A percentile compares a stretch with the other conserved stretches of the same genome.
phyloP scores from a whole-genome alignment of 2,797 vertebrate species.

The Oceanodroma leucorhoa region DNA sequence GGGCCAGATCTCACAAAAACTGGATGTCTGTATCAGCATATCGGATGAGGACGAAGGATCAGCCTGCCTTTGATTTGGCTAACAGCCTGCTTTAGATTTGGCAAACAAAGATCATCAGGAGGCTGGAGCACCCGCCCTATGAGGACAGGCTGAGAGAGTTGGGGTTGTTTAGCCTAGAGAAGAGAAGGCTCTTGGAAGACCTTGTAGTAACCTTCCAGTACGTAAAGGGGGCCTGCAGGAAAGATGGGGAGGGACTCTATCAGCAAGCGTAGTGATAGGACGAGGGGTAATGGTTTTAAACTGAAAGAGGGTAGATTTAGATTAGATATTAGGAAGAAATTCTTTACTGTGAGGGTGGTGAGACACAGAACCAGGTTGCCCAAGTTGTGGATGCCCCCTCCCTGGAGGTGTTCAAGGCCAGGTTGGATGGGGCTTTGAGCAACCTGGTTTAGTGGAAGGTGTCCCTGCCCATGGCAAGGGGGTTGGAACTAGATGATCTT shows the following conservation, averaged over 20 bases:
- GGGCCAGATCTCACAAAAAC: not conserved
- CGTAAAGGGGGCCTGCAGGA: fast-evolving
- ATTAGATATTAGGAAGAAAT: fast-evolving
- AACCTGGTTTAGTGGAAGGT: fast-evolving
- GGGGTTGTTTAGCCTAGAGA: not conserved
- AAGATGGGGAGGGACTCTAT: not conserved
- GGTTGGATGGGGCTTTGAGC: not conserved
- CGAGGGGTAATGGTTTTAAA: fast-evolving
- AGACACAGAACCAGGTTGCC: fast-evolving
- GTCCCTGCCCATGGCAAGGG: fast-evolving
- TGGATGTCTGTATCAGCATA: not conserved
- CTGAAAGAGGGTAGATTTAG: fast-evolving
- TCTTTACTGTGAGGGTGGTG: fast-evolving
- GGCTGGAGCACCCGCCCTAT: fast-evolving
- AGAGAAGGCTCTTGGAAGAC: fast-evolving
- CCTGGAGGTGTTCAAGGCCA: not conserved
- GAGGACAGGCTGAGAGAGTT: not conserved
- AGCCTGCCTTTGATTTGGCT: not conserved
- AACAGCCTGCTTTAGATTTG: not conserved
- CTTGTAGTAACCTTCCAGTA: fast-evolving
- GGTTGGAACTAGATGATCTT: fast-evolving
- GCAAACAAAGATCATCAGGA: not conserved
- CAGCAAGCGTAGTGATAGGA: fast-evolving
- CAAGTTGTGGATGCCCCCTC: fast-evolving
- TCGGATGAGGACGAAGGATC: not conserved